Conservation (phyloP, 2,113 vertebrate genomes). For the Halcyon malimbica region DNA sequence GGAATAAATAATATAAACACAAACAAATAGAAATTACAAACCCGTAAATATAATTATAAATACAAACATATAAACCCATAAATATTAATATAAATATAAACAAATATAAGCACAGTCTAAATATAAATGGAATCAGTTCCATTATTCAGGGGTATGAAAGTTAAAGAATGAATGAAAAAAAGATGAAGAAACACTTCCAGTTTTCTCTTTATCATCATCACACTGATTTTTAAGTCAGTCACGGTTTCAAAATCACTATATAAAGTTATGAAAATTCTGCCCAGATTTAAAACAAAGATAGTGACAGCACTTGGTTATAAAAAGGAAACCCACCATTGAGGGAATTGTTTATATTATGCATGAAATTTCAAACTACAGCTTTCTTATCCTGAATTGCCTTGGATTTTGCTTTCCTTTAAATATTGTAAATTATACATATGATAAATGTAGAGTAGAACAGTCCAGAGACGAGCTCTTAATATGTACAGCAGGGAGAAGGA, state of each 20-base stretch:
- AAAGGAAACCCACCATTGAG: background rate
- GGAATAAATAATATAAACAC: background rate
- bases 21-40: background rate
- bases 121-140: background rate
- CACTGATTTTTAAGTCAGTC: background rate
- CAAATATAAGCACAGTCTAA: too few relatives aligned
- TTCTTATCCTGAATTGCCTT: background rate
- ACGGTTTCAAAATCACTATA: background rate
- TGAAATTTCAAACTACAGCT: background rate
- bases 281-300: background rate
- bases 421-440: background rate
- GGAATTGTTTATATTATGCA: background rate
- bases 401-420: background rate
- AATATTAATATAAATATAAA: background rate
- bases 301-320: background rate
- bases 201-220: background rate
- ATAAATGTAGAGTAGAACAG: background rate
- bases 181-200: background rate
- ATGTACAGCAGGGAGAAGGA: background rate
- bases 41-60: too few relatives aligned
- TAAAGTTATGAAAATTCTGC: background rate
- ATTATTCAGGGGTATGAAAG: background rate
- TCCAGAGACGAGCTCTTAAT: background rate
- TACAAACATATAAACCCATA: background rate
- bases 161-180: background rate